Conservation (phyloP, 2,113 vertebrate species). For the Polyodon spathula region DNA sequence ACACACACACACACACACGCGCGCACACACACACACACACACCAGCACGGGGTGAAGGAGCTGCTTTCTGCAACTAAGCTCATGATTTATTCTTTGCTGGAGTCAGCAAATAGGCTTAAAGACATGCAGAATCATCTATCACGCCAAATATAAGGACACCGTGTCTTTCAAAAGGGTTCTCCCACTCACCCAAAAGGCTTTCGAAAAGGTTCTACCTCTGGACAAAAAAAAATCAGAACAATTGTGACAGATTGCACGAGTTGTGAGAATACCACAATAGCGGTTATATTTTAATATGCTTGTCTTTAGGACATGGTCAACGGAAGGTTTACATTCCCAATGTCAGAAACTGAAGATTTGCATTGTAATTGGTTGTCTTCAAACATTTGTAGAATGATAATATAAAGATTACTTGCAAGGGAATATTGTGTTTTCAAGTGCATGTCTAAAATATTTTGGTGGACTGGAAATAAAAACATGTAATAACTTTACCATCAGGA, state of each 20-base stretch:
- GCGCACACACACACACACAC: conserved; percentile 57
- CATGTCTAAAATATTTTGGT: conserved; percentile 87
- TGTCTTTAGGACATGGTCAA: conserved; percentile 82
- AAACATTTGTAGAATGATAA: conserved; percentile 78
- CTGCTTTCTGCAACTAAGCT: conserved; percentile 83
- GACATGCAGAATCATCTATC: conserved; percentile 88
- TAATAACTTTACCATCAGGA: conserved; percentile 70
- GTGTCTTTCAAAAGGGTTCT: conserved; percentile 89
- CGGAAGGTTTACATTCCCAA: conserved; percentile 71
- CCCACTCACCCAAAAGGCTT: conserved; percentile 96
- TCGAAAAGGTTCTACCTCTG: conserved; percentile 99
- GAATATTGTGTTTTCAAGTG: conserved; percentile 84
- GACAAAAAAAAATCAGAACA: conserved; percentile 84
- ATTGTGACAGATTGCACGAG: conserved; percentile 91
- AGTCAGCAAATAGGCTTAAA: conserved; percentile 92
- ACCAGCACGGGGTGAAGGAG: conserved; percentile 67
- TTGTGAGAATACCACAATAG: conserved; percentile 83
- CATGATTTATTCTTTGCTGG: conserved; percentile 83
- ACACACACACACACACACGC: no score
- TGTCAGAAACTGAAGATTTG: conserved; percentile 69
- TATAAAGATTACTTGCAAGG: conserved; percentile 74
- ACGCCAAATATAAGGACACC: conserved; percentile 95
- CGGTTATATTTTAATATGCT: conserved; percentile 79
- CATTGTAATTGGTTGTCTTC: conserved; percentile 76
- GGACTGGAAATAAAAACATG: conserved; percentile 78